Base-by-base conservation (phyloP, 1,140 invertebrate genomes). In the Drosophila littoralis region DNA sequence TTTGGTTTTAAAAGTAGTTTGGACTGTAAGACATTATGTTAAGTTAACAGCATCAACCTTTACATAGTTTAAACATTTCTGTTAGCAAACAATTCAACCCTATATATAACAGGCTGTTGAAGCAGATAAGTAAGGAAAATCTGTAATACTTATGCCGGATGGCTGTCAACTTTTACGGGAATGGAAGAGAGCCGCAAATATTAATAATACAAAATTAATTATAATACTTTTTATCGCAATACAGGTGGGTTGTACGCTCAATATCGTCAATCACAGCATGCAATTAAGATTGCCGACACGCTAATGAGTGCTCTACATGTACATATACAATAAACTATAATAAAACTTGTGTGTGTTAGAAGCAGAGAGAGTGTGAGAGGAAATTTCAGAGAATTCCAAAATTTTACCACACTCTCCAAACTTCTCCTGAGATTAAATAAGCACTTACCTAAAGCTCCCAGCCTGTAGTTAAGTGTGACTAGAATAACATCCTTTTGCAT, bases 401-500 rank as follows among this genome's bases (percentile, higher is more conserved):
- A 28, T 5, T 2, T 12, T 12, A 12, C 17, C 8, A 22, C 15
- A 46, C 9, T 46, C 12, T 12, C 0, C 22, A 6, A 7, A 28
- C 22, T 28, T 4, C 4, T 2, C 22, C 22, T 3, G 3, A 28
- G 22, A 28, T 28, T 28, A 1, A 17, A 28, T 28, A 28, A 28
- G 22, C 2, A 83, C 85, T 72, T 28, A 91, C 88, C 95, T 6
- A 95, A 90, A 7, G 93, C 85, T 8, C 94, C 94, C 5, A 96
- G 80, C 68, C 96, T 93, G 88, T 97, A 97, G 82, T 96, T 96
- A 1, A 96, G 92, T 0, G 94, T 94, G 1, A 97, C 94, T 0
- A 96, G 67, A 9, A 97, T 92, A 0, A 96, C 91, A 43, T 94
- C 93, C 75, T 96, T 92, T 12, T 93, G 91, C 15, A 95, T 89